Base-by-base conservation (phyloP, 2,888 invertebrate genomes). In the Pachymerium ferrugineum region DNA sequence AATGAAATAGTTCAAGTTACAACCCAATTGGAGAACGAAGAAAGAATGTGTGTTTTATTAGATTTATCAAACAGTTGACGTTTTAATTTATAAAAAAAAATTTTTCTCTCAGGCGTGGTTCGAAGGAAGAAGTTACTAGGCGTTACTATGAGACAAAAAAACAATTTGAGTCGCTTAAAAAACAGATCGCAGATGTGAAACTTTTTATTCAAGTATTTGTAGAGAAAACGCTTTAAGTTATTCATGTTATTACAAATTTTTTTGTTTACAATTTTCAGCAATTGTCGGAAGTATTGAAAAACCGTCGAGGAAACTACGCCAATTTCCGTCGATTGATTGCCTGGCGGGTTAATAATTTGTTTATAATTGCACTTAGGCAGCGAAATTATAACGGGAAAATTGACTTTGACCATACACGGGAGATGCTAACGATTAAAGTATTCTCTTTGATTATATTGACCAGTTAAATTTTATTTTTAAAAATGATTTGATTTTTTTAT, bases 301-400 rank as follows among this genome's bases (percentile, higher is more conserved):
- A 79, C 16, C 78, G 82, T 16, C 76, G 80, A 30, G 75, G 78
- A 28, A 78, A 78, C 35, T 82, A 79, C 75, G 76, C 76, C 12
- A 77, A 79, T 68, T 79, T 81, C 73, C 76, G 80, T 14, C 76
- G 78, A 4, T 77, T 79, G 74, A 80, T 81, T 62, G 79, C 80
- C 3, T 69, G 80, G 74, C 74, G 81, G 67, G 78, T 80, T 67
- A 80, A 79, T 74, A 79, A 78, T 70, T 79, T 79, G 76, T 83
- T 83, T 76, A 79, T 80, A 19, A 77, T 79, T 4, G 77, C 80
- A 72, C 77, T 83, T 70, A 76, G 75, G 28, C 80, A 80, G 74
- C 77, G 82, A 29, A 78, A 80, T 33, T 83, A 80, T 76, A 77
- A 75, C n/a, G 83, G 83, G 8, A 79, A 79, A 72, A 79, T 83